Evolutionary conservation across 2,888 invertebrate genomes (phyloP).

Genomic region (Ennomos fuscantarius): DNA sequence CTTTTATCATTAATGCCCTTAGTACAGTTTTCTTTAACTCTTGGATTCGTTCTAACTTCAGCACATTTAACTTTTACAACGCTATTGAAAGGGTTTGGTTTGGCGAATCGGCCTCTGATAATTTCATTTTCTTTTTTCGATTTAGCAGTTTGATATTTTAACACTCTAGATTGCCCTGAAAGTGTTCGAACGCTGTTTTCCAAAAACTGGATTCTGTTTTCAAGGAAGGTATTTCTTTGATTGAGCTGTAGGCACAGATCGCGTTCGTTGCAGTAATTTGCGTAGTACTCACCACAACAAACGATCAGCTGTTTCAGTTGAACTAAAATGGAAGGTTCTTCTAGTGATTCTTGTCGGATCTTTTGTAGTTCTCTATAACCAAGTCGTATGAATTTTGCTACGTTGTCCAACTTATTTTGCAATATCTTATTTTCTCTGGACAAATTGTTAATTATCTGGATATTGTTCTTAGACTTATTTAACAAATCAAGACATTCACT

Average conservation of each 20-base stretch:
- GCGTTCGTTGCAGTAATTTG: constrained; percentile 54
- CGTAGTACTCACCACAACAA: constrained; percentile 60
- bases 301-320: constrained; percentile 60
- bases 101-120: constrained; percentile 21
- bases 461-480: constrained; percentile 45
- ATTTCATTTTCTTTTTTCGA: constrained; percentile 41
- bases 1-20: constrained; percentile 3
- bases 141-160: constrained; percentile 45
- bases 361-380: constrained; percentile 59
- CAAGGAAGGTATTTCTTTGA: constrained; percentile 60
- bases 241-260: constrained; percentile 51
- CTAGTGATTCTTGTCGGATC: constrained; percentile 43
- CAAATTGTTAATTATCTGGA: constrained; percentile 44
- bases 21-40: constrained; percentile 1
- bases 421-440: constrained; percentile 49
- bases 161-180: constrained; percentile 49
- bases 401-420: constrained; percentile 48
- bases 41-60: constrained; percentile 23
- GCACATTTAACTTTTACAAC: constrained; percentile 12
- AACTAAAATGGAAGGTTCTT: constrained; percentile 45
- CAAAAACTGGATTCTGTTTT: constrained; percentile 57
- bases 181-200: constrained; percentile 50
- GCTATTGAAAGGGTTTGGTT: constrained; percentile 7
- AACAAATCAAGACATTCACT: constrained; percentile 49
- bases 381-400: constrained; percentile 54